These are phyloP conservation scores for Heloderma charlesbogerti DNA, from an alignment of 2,113 vertebrate species.

Conservation along the genomic window DNA sequence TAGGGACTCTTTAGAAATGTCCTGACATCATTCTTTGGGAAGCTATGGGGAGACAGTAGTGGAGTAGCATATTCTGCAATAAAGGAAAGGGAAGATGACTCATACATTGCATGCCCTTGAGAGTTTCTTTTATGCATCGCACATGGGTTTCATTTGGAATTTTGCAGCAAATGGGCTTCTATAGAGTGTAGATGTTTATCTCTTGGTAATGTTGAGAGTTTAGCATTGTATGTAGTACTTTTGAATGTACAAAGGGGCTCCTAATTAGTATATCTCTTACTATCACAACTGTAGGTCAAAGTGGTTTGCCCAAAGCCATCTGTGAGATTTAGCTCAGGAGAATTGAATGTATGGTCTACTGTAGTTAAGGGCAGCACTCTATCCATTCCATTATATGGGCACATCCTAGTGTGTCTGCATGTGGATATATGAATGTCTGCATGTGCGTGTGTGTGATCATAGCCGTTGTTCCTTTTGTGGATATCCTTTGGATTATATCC, in stretches of 20 bases:
- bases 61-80: background rate
- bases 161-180: background rate
- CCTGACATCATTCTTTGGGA: background rate
- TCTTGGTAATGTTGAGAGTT: background rate
- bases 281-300: too few relatives aligned
- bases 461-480: background rate
- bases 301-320: background rate
- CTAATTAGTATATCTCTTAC: background rate
- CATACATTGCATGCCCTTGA: background rate
- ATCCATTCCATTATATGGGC: background rate
- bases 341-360: background rate
- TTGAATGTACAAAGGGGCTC: background rate
- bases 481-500: background rate
- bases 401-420: too few relatives aligned
- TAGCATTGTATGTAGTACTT: background rate
- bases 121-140: background rate
- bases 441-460: background rate
- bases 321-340: background rate
- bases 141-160: background rate
- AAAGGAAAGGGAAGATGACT: background rate
- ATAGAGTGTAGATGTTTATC: background rate
- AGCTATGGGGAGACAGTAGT: background rate
- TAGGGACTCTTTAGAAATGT: background rate
- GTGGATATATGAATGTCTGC: background rate
- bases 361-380: background rate